These are phyloP conservation scores for Cryptus viduatorius DNA, from an alignment of 2,888 invertebrate species.

Conservation along the genomic window DNA sequence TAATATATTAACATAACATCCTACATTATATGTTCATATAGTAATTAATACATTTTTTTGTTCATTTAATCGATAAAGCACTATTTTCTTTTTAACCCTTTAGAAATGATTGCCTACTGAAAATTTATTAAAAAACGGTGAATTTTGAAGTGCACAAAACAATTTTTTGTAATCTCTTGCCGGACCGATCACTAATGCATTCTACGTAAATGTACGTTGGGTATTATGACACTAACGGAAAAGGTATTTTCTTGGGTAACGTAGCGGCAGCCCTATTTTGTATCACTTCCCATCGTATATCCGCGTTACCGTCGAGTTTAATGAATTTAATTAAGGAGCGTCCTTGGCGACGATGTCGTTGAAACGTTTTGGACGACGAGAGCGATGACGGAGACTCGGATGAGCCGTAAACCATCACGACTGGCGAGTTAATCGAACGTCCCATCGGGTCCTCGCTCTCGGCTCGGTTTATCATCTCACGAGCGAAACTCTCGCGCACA, in stretches of 20 bases:
- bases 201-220: not conserved
- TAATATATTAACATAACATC: no score
- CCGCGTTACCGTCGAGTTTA: slow-evolving; percentile 31
- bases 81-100: no score
- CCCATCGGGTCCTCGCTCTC: slow-evolving; percentile 22
- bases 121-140: no score
- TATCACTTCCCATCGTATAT: slow-evolving; percentile 27
- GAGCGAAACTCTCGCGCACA: not conserved
- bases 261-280: not conserved
- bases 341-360: slow-evolving; percentile 27
- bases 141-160: not conserved
- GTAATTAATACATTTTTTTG: not conserved
- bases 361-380: slow-evolving; percentile 25
- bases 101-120: no score
- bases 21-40: not conserved
- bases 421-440: slow-evolving; percentile 43
- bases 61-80: not conserved
- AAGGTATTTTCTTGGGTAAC: not conserved
- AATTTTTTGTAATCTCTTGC: not conserved
- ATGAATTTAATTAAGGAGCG: slow-evolving; percentile 56
- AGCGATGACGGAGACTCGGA: slow-evolving; percentile 25
- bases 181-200: not conserved
- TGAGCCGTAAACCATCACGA: slow-evolving; percentile 40
- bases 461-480: slow-evolving; percentile 19
- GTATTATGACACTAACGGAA: not conserved